Evolutionary conservation across 2,113 vertebrate species (phyloP), one percentile per base, ranked within the genome.

Genomic region (Symphodus melops): DNA sequence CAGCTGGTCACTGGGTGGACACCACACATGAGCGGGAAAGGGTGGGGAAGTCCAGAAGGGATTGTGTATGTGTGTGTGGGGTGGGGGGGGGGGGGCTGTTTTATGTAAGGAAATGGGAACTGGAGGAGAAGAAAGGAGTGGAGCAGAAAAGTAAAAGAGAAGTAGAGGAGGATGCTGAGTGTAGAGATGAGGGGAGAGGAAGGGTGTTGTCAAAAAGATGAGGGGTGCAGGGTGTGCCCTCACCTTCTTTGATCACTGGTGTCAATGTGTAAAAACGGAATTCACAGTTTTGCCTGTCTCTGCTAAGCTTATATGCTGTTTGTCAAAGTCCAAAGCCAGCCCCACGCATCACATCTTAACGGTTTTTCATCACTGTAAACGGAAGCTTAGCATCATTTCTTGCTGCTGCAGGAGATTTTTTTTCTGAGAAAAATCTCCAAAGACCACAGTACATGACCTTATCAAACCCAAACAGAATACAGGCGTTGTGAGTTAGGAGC

Each of bases 211-310:
- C 85, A 74, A 5, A 77, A 75, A 75, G 75, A 52, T 76, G 74
- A 84, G 82, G 81, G 79, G 75, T 9, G 9, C 59, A 79, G 89
- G 89, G 90, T 87, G 91, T 85, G 79, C 52, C 77, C 73, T 85
- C 86, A 87, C 87, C 71, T 86, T 69, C 86, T 91, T 88, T 92
- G 85, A 90, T 91, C 86, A 75, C 39, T 76, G 77, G 53, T 82
- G 73, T 87, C 75, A 83, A 82, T 56, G 52, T 66, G 49, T 85
- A 69, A 68, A 11, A 80, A 74, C 75, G 46, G 51, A 85, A 77
- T 75, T 84, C 62, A 65, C 67, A 64, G 75, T 81, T 76, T 78
- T 13, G 25, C 62, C 52, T 68, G 36, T 85, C 5, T 56, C 6
- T 75, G 7, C 53, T 55, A 17, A 33, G 54, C 17, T n/a, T n/a